phyloP scores from a whole-genome alignment of 2,888 invertebrate species.

The Bruchidius siliquastri region DNA sequence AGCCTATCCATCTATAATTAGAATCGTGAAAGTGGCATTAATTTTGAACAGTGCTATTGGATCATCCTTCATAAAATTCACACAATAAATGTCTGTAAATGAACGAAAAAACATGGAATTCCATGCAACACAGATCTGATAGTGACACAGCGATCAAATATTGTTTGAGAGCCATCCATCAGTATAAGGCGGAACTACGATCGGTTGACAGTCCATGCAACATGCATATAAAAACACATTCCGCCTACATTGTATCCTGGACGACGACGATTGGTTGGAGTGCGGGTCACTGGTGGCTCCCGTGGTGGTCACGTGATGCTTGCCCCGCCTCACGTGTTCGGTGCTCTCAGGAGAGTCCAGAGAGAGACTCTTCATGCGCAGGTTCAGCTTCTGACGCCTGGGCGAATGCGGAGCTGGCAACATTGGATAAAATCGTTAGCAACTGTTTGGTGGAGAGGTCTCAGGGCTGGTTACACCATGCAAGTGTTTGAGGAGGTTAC shows the following conservation, averaged over 20 bases:
- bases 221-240: background rate
- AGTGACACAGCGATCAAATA: background rate
- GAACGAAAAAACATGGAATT: background rate
- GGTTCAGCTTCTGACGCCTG: constrained; percentile 90
- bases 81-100: background rate
- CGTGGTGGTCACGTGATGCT: constrained; percentile 44
- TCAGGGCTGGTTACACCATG: constrained; percentile 3
- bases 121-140: background rate
- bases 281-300: constrained; percentile 45
- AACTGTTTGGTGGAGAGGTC: background rate
- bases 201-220: background rate
- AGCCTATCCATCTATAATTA: no score
- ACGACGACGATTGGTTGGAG: constrained; percentile 55
- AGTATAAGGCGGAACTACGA: background rate
- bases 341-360: constrained; percentile 94
- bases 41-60: background rate
- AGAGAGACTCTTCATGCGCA: constrained; percentile 96
- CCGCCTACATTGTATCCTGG: constrained; percentile 57
- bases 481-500: constrained; percentile 6
- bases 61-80: background rate
- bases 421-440: constrained; percentile 1
- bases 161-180: background rate
- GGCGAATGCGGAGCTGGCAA: constrained; percentile 87
- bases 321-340: constrained; percentile 66
- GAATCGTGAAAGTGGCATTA: no score